phyloP scores from a whole-genome alignment of 2,113 vertebrate genomes.

The Dasyprocta punctata region DNA sequence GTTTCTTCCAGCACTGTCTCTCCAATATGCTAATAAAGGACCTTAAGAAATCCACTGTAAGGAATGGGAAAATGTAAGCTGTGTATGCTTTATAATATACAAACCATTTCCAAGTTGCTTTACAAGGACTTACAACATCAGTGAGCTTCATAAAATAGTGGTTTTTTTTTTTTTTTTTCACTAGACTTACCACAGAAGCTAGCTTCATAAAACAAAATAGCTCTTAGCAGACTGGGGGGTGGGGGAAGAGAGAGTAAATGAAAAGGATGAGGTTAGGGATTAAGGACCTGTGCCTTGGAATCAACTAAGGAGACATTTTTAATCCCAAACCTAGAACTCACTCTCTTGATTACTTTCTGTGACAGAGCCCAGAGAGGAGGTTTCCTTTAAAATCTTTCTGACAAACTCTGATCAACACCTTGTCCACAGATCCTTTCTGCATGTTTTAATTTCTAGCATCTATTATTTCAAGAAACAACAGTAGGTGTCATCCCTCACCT shows the following conservation, averaged over 20 bases:
- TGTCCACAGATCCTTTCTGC: neutral
- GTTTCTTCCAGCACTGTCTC: neutral
- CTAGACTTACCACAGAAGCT: neutral
- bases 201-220: neutral
- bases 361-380: neutral
- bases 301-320: neutral
- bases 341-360: neutral
- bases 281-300: neutral
- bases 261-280: too few relatives aligned
- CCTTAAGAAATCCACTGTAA: neutral
- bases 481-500: neutral
- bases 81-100: neutral
- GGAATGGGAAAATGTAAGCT: neutral
- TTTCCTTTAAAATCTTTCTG: neutral
- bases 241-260: neutral
- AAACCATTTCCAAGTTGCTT: constrained; percentile 10
- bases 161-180: too few relatives aligned
- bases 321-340: neutral
- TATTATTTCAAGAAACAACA: constrained; percentile 20
- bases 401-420: neutral
- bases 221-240: neutral
- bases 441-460: neutral
- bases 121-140: neutral
- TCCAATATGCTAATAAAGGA: neutral
- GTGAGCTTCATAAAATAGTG: neutral